Evolutionary conservation across 2,888 invertebrate species (phyloP).

Genomic region (Eugnorisma glareosa): DNA sequence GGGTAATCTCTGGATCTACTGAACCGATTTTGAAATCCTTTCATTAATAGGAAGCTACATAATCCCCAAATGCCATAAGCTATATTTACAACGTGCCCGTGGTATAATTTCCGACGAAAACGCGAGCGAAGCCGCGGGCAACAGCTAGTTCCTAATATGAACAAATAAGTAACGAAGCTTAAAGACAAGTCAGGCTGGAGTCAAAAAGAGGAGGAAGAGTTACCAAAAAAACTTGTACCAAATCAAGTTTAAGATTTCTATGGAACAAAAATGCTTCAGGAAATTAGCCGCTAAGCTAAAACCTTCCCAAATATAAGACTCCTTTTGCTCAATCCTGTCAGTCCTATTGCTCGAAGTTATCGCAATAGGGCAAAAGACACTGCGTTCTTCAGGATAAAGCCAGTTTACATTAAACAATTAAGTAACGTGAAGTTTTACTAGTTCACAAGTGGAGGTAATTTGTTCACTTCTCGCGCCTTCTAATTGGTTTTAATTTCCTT

Average conservation of each 20-base stretch:
- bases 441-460: constrained; percentile 47
- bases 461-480: constrained; percentile 40
- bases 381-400: constrained; percentile 17
- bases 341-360: background rate
- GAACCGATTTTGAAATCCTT: too few relatives aligned
- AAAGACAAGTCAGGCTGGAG: background rate
- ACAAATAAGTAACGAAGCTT: background rate
- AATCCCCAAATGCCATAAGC: too few relatives aligned
- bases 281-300: background rate
- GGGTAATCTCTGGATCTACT: too few relatives aligned
- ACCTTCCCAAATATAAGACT: background rate
- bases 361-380: background rate
- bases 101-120: too few relatives aligned
- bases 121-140: too few relatives aligned
- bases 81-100: too few relatives aligned
- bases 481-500: constrained; percentile 52
- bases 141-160: background rate
- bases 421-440: constrained; percentile 38
- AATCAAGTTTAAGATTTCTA: background rate
- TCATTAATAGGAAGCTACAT: too few relatives aligned
- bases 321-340: background rate
- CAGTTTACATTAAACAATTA: constrained; percentile 27
- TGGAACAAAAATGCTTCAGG: background rate
- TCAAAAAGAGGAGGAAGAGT: too few relatives aligned
- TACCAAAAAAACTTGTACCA: background rate